phyloP scores from a whole-genome alignment of 2,113 vertebrate species.

The Pluvianellus socialis region DNA sequence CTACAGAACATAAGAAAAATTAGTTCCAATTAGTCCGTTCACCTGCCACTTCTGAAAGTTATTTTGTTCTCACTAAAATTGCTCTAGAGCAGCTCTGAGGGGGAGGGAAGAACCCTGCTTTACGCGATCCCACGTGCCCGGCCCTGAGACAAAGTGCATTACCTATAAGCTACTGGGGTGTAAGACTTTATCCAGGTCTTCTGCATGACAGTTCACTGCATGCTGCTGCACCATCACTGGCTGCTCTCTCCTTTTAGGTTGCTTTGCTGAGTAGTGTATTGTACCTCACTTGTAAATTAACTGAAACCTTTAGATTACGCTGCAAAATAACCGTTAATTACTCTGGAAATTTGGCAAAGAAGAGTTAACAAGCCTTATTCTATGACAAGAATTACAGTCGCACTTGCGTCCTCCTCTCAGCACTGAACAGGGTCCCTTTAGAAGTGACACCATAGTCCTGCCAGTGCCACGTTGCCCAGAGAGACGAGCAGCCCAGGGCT shows the following conservation, averaged over 20 bases:
- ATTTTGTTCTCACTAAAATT: constrained; percentile 52
- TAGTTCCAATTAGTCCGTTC: constrained; percentile 25
- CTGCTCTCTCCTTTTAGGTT: constrained; percentile 71
- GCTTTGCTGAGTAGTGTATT: constrained; percentile 71
- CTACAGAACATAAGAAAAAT: constrained; percentile 48
- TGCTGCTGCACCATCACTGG: constrained; percentile 73
- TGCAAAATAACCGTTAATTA: constrained; percentile 58
- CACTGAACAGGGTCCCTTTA: not conserved
- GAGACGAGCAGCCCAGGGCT: not conserved
- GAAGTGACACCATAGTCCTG: not conserved
- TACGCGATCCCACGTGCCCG: not conserved
- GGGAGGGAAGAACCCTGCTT: constrained; percentile 49
- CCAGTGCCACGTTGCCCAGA: not conserved
- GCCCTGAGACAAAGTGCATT: constrained; percentile 47
- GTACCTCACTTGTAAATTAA: constrained; percentile 68
- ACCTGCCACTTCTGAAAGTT: constrained; percentile 58
- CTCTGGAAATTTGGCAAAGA: constrained; percentile 74
- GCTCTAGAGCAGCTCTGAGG: constrained; percentile 56
- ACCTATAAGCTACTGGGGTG: constrained; percentile 6
- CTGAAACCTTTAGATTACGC: constrained; percentile 68
- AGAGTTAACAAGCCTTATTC: constrained; percentile 72
- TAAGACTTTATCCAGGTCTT: constrained; percentile 60
- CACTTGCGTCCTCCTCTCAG: not conserved
- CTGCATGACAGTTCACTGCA: constrained; percentile 80
- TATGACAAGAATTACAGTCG: constrained; percentile 61